Evolutionary conservation across 2,797 vertebrate species (phyloP).

Genomic region (Acanthornis magna): DNA sequence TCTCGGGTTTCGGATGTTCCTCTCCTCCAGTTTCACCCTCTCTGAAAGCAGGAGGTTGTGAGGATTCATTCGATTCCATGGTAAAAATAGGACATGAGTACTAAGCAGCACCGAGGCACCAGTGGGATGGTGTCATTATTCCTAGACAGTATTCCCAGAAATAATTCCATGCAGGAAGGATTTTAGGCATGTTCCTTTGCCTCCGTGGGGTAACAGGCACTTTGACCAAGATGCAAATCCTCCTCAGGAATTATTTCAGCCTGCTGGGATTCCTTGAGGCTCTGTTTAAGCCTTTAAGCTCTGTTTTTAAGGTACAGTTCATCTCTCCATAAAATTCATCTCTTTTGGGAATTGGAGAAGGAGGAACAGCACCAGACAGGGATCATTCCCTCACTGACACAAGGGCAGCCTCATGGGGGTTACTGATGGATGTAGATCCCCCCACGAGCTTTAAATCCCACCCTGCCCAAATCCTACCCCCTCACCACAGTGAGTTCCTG

Average conservation of each 20-base stretch:
- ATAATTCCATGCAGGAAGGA: background rate
- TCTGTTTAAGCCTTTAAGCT: background rate
- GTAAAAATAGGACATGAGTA: background rate
- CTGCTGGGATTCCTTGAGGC: background rate
- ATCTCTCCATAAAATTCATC: background rate
- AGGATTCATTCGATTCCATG: background rate
- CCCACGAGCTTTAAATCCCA: background rate
- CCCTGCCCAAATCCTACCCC: background rate
- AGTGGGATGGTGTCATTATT: background rate
- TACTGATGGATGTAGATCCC: background rate
- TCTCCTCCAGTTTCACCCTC: slow-evolving; percentile 35
- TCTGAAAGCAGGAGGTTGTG: background rate
- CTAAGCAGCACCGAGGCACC: background rate
- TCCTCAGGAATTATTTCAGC: background rate
- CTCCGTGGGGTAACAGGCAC: background rate
- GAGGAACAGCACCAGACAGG: background rate
- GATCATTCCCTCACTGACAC: background rate
- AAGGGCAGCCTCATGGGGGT: background rate
- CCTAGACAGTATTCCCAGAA: background rate
- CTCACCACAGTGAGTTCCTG: background rate
- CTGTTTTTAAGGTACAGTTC: background rate
- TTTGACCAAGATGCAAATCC: background rate
- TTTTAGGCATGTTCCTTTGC: background rate
- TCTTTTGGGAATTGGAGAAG: background rate
- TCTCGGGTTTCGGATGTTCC: slow-evolving; percentile 17